Conservation (phyloP, 1,140 invertebrate genomes). For the Penaeus japonicus region DNA sequence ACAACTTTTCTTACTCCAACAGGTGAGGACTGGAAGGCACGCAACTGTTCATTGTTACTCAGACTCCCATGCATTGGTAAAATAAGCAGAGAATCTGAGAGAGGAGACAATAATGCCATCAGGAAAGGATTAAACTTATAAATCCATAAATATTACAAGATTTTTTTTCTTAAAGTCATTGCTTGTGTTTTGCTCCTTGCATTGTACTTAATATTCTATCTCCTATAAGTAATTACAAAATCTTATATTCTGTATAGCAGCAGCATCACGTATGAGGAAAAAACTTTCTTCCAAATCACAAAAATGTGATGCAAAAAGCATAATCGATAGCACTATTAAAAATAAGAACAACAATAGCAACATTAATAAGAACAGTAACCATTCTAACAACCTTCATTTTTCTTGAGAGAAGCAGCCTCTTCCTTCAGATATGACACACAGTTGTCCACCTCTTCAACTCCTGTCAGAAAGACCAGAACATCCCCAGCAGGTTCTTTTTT, state of each 20-base stretch:
- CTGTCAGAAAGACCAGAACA: slow-evolving; percentile 93
- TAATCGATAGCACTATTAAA: neutral
- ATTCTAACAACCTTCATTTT: slow-evolving; percentile 65
- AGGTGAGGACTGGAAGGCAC: slow-evolving; percentile 83
- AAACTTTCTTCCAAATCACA: neutral
- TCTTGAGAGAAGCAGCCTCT: slow-evolving; percentile 63
- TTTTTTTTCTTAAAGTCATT: neutral
- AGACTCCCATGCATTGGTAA: slow-evolving; percentile 93
- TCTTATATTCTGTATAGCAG: neutral
- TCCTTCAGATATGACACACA: slow-evolving; percentile 75
- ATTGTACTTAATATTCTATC: neutral
- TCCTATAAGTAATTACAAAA: neutral
- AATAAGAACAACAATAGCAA: neutral
- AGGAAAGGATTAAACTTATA: neutral
- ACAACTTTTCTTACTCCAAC: slow-evolving; percentile 87
- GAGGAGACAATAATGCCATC: no score
- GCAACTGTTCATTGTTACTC: slow-evolving; percentile 83
- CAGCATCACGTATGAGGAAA: neutral
- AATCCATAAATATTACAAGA: neutral
- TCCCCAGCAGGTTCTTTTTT: slow-evolving; percentile 82
- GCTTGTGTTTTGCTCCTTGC: neutral
- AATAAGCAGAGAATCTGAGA: slow-evolving; percentile 65
- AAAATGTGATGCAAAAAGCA: neutral
- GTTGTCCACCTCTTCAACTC: slow-evolving; percentile 88
- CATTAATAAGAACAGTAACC: neutral